phyloP scores from a whole-genome alignment of 2,797 vertebrate genomes.

The Anabacerthia variegaticeps region DNA sequence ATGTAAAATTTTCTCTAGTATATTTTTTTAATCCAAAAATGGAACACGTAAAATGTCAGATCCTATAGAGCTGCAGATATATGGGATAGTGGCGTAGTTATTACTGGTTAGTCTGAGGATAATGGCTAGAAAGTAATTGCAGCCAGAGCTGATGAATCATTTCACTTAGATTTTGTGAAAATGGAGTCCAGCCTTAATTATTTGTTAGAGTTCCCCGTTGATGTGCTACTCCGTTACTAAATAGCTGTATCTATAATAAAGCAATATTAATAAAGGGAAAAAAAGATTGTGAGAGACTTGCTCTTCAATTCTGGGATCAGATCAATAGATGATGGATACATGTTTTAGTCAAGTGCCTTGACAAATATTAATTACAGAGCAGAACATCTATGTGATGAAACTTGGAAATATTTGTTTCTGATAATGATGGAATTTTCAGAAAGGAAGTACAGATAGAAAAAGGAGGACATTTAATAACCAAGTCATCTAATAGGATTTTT shows the following conservation, averaged over 20 bases:
- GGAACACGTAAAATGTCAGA: background rate
- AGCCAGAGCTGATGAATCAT: constrained; percentile 62
- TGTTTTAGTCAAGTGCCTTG: constrained; percentile 43
- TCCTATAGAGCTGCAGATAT: constrained; percentile 19
- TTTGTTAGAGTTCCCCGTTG: constrained; percentile 23
- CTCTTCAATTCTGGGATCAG: background rate
- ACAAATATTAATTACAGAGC: constrained; percentile 33
- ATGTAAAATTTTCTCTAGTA: background rate
- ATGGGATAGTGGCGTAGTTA: constrained; percentile 31
- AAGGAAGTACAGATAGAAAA: background rate
- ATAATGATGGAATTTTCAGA: background rate
- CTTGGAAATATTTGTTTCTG: constrained; percentile 18
- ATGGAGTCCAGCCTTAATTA: constrained; percentile 52
- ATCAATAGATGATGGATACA: constrained; percentile 37
- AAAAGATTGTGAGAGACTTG: background rate
- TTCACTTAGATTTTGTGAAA: constrained; percentile 62
- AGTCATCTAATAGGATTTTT: background rate
- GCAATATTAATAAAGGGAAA: constrained; percentile 33
- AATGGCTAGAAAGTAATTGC: constrained; percentile 53
- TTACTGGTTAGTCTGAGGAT: constrained; percentile 22
- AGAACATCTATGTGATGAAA: background rate
- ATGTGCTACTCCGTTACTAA: constrained; percentile 4
- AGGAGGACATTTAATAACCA: background rate
- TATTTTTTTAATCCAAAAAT: background rate
- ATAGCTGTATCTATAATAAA: constrained; percentile 42